Percentiles rank a stretch among this genome's conserved stretches.
Conservation (phyloP, 2,113 vertebrate species). For the Saguinus midas region DNA sequence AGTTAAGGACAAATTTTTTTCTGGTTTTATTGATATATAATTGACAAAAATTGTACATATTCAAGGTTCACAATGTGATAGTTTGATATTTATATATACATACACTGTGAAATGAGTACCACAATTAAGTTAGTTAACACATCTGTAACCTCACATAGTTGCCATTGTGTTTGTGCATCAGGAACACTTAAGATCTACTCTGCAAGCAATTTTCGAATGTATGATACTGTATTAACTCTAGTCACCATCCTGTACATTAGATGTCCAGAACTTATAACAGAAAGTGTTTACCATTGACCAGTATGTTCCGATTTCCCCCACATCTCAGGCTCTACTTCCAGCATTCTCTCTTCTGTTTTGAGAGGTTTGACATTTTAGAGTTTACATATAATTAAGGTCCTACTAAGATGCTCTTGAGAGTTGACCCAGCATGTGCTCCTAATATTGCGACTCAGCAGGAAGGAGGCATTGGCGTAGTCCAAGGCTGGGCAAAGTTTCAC, state of each 20-base stretch:
- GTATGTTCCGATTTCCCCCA: background rate
- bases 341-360: background rate
- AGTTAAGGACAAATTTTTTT: background rate
- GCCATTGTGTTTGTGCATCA: background rate
- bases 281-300: background rate
- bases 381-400: background rate
- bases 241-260: background rate
- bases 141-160: too few species aligned
- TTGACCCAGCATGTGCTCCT: background rate
- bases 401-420: background rate
- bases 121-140: background rate
- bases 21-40: background rate
- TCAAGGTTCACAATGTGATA: background rate
- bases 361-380: background rate
- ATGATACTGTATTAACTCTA: background rate
- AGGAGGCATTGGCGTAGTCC: background rate
- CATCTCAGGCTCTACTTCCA: too few species aligned
- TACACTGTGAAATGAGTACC: background rate
- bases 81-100: background rate
- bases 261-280: background rate
- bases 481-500: accelerated
- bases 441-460: background rate
- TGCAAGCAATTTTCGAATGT: background rate
- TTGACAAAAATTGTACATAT: background rate
- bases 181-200: background rate